phyloP scores from a whole-genome alignment of 2,888 invertebrate genomes.

The Galerucella pusilla region DNA sequence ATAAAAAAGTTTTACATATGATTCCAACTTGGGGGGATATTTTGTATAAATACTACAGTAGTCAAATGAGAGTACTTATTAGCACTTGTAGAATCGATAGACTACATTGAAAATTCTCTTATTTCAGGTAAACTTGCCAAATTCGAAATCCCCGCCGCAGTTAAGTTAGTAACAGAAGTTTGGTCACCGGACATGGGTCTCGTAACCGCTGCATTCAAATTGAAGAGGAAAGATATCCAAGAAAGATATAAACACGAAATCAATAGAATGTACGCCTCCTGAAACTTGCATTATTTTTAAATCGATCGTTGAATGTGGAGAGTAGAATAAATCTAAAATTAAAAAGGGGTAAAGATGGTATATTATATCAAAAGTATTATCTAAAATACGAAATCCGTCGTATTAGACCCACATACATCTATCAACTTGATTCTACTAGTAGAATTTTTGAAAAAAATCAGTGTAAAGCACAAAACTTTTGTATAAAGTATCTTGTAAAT shows the following conservation, averaged over 20 bases:
- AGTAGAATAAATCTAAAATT: background rate
- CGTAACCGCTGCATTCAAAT: conserved; percentile 97
- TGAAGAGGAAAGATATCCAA: conserved; percentile 96
- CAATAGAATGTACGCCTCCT: conserved; percentile 93
- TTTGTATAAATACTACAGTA: too few relatives aligned
- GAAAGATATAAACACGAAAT: conserved; percentile 93
- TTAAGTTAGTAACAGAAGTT: conserved; percentile 88
- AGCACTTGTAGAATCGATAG: too few relatives aligned
- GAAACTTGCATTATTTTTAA: conserved; percentile 65
- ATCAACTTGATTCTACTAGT: background rate
- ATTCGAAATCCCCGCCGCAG: conserved; percentile 91
- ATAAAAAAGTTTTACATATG: too few relatives aligned
- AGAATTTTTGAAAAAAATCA: conserved; percentile 13
- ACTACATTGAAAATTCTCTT: background rate
- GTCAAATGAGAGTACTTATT: too few relatives aligned
- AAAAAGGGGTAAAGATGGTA: background rate
- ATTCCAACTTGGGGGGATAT: too few relatives aligned
- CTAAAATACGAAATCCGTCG: background rate
- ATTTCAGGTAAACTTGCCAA: conserved; percentile 84
- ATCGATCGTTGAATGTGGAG: background rate
- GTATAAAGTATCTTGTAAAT: conserved; percentile 44
- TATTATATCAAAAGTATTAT: background rate
- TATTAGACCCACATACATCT: background rate
- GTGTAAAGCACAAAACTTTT: conserved; percentile 40
- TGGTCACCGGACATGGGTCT: conserved; percentile 99